Conservation (phyloP, 2,113 vertebrate species). For the Tetrax tetrax region DNA sequence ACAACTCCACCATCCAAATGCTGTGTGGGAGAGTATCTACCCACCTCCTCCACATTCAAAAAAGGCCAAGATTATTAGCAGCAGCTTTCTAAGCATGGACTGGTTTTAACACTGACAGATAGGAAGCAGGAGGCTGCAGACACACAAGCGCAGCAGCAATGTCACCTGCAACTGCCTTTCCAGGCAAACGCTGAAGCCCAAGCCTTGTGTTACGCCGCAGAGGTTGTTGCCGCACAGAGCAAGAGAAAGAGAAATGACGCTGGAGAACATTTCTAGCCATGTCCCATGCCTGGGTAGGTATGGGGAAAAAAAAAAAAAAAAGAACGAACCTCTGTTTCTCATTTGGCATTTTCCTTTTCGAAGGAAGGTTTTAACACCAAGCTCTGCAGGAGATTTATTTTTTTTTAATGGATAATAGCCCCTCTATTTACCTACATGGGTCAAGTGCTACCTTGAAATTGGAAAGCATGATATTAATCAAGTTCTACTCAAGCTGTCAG, state of each 20-base stretch:
- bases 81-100: neutral
- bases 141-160: accelerated
- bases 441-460: conserved; percentile 62
- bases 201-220: neutral
- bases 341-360: conserved; percentile 4
- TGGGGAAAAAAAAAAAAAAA: neutral
- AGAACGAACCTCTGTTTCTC: neutral
- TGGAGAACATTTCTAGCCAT: neutral
- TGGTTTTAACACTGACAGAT: neutral
- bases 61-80: neutral
- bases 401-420: conserved; percentile 57
- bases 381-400: conserved; percentile 54
- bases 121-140: neutral
- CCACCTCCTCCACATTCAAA: neutral
- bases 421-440: conserved; percentile 60
- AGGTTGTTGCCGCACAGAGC: neutral
- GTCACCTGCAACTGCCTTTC: neutral
- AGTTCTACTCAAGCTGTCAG: conserved; percentile 52
- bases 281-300: neutral
- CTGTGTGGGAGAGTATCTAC: neutral
- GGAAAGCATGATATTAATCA: conserved; percentile 59
- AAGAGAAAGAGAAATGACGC: neutral
- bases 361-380: conserved; percentile 39
- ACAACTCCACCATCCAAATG: neutral
- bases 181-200: neutral